Evolutionary conservation across 2,113 vertebrate genomes (phyloP).

Genomic region (Engraulis encrasicolus): DNA sequence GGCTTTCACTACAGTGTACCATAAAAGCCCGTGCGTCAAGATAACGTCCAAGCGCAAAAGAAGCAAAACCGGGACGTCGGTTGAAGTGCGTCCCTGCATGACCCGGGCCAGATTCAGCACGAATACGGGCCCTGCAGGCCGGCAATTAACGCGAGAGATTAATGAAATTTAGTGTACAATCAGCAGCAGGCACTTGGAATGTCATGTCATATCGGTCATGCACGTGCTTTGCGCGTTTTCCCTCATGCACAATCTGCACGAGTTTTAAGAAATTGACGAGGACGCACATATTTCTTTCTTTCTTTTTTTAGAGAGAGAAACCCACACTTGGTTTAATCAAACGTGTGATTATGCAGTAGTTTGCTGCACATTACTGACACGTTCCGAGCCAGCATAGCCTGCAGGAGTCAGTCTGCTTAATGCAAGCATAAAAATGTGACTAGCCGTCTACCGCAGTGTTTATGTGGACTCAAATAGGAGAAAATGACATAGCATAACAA

Average conservation of each 20-base stretch:
- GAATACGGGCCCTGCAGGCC: not conserved
- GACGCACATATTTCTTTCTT: too few species aligned
- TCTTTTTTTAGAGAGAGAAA: too few species aligned
- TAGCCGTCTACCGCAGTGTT: not conserved
- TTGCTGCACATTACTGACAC: too few species aligned
- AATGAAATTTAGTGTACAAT: not conserved
- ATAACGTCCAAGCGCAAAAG: not conserved
- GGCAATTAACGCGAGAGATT: not conserved
- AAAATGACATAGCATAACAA: not conserved
- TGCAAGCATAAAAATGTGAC: not conserved
- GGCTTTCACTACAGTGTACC: not conserved
- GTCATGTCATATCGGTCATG: too few species aligned
- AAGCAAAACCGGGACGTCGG: not conserved
- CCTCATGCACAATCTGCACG: too few species aligned
- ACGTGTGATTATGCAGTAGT: too few species aligned
- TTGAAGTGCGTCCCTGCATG: not conserved
- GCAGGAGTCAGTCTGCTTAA: too few species aligned
- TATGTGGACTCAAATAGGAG: conserved; percentile 21
- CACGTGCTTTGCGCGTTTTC: too few species aligned
- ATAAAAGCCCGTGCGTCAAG: too few species aligned
- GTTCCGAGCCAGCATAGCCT: too few species aligned
- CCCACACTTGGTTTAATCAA: too few species aligned
- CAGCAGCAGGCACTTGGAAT: not conserved
- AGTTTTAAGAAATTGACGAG: too few species aligned
- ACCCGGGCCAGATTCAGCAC: not conserved